Percentiles rank a stretch among this genome's conserved stretches.
Evolutionary conservation across 2,888 invertebrate genomes (phyloP).

Genomic region (Amorpha juglandis): DNA sequence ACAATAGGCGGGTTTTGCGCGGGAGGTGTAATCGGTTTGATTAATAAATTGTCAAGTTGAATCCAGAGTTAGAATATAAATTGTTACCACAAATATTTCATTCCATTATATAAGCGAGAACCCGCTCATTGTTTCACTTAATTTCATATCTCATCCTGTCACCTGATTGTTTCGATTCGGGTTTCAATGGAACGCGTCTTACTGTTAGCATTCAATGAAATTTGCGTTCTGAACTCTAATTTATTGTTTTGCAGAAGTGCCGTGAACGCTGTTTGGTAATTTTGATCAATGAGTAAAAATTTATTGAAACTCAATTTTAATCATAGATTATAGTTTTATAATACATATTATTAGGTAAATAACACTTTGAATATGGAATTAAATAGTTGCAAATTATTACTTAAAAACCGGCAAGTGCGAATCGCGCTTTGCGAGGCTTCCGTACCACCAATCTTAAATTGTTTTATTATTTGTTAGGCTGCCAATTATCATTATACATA

Average conservation of each 20-base stretch:
- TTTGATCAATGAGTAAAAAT: neutral
- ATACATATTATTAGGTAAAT: no score
- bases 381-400: no score
- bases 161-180: conserved; percentile 77
- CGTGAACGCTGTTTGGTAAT: neutral
- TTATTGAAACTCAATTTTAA: neutral
- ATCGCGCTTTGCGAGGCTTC: no score
- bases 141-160: conserved; percentile 81
- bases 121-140: conserved; percentile 82
- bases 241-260: conserved; percentile 11
- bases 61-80: conserved; percentile 83
- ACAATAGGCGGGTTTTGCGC: conserved; percentile 77
- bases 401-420: no score
- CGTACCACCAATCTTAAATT: no score
- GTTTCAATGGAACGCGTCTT: conserved; percentile 58
- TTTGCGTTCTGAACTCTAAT: conserved; percentile 34
- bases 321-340: neutral
- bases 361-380: no score
- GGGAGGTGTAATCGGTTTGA: conserved; percentile 82
- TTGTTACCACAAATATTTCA: conserved; percentile 83
- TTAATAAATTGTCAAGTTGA: conserved; percentile 85
- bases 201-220: conserved; percentile 48
- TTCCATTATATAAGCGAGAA: conserved; percentile 76
- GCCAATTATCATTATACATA: no score
- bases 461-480: no score